These are phyloP conservation scores for Engystomops pustulosus DNA, from an alignment of 2,113 vertebrate species.

Conservation along the genomic window DNA sequence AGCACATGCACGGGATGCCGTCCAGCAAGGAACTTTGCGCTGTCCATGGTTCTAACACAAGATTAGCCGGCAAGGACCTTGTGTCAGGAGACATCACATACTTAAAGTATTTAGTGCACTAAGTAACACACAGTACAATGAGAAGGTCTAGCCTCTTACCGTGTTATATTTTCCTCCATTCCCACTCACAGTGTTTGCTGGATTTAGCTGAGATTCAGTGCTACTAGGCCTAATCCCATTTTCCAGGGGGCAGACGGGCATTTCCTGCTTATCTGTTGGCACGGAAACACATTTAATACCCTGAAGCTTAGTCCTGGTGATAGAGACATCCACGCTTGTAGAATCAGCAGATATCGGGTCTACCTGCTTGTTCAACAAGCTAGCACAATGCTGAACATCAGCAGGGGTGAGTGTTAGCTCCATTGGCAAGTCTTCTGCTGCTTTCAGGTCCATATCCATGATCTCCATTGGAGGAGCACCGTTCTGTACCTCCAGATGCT, in stretches of 20 bases:
- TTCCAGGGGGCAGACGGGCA: conserved; percentile 55
- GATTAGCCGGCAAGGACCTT: not conserved
- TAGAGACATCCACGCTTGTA: conserved; percentile 19
- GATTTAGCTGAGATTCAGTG: conserved; percentile 7
- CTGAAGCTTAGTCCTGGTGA: conserved; percentile 56
- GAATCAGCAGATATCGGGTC: conserved; percentile 16
- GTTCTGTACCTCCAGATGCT: conserved; percentile 27
- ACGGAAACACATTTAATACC: conserved; percentile 55
- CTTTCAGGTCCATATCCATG: conserved; percentile 7
- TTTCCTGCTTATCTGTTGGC: conserved; percentile 55
- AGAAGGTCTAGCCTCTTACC: conserved; percentile 33
- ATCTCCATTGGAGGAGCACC: conserved; percentile 8
- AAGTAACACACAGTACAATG: not conserved
- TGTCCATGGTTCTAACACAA: conserved; percentile 33
- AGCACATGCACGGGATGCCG: not conserved
- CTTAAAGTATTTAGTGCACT: not conserved
- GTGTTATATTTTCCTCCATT: conserved; percentile 21
- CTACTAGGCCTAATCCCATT: conserved; percentile 55
- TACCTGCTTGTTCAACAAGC: not conserved
- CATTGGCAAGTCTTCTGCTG: not conserved
- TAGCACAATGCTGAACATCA: conserved; percentile 15
- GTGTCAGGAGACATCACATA: not conserved
- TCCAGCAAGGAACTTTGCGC: conserved; percentile 24
- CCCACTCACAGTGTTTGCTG: conserved; percentile 39
- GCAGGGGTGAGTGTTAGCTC: conserved; percentile 8